Conservation (phyloP, 2,113 vertebrate species). For the Forbesichthys papilliferus region DNA sequence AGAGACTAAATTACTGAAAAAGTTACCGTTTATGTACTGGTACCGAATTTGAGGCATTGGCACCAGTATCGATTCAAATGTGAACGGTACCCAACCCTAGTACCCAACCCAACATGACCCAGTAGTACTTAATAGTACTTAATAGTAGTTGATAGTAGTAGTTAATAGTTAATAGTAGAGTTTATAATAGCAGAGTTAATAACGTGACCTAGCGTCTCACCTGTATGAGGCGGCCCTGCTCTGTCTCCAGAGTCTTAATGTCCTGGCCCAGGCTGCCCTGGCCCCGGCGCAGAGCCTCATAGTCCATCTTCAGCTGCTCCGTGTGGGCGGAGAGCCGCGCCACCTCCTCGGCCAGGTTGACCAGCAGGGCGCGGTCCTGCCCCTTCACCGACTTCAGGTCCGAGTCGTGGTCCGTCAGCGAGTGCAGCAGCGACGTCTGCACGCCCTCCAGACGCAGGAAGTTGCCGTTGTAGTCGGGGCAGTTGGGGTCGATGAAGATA, state of each 20-base stretch:
- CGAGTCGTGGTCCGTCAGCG: slow-evolving; percentile 81
- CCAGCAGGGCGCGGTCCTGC: slow-evolving; percentile 86
- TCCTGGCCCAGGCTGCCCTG: slow-evolving; percentile 88
- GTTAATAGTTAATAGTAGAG: too few relatives aligned
- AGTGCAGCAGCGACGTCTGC: slow-evolving; percentile 86
- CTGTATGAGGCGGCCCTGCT: slow-evolving; percentile 94
- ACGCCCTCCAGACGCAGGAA: slow-evolving; percentile 87
- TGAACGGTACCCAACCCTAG: too few relatives aligned
- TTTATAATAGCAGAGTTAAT: too few relatives aligned
- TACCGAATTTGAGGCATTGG: too few relatives aligned
- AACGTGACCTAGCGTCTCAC: slow-evolving; percentile 63
- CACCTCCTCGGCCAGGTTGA: slow-evolving; percentile 88
- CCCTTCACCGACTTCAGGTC: slow-evolving; percentile 82
- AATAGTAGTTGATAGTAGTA: too few relatives aligned
- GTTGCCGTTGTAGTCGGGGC: slow-evolving; percentile 84
- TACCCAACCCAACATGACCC: too few relatives aligned
- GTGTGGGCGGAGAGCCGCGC: slow-evolving; percentile 84
- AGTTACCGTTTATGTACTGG: too few relatives aligned
- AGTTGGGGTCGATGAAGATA: slow-evolving; percentile 98
- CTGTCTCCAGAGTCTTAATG: slow-evolving; percentile 86
- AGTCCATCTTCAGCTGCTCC: slow-evolving; percentile 87
- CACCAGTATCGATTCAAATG: too few relatives aligned
- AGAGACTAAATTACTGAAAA: too few relatives aligned
- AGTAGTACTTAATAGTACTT: too few relatives aligned
- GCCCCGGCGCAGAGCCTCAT: slow-evolving; percentile 83